Percentiles rank a stretch among this genome's conserved stretches.
phyloP scores from a whole-genome alignment of 2,113 vertebrate species.

The Rhinolophus sinicus region DNA sequence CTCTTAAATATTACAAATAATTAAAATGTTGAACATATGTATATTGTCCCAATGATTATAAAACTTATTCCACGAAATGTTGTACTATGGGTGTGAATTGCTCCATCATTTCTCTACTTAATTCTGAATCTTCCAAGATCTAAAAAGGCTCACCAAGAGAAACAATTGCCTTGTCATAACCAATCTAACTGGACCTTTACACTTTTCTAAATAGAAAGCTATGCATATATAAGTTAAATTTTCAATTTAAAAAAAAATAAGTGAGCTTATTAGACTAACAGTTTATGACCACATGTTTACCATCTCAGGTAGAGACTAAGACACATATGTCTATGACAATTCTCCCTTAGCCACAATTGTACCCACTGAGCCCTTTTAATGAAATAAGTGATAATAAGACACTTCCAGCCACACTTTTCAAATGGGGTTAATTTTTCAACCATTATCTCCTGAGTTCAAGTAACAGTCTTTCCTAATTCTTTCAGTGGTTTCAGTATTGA shows the following conservation, averaged over 20 bases:
- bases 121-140: neutral
- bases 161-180: neutral
- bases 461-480: neutral
- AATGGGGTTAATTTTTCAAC: neutral
- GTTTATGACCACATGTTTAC: neutral
- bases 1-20: neutral
- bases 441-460: neutral
- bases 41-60: neutral
- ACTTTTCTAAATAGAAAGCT: neutral
- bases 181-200: neutral
- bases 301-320: neutral
- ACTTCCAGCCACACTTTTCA: neutral
- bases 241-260: neutral
- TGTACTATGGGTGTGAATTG: neutral
- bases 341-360: neutral
- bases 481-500: neutral
- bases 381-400: neutral
- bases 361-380: neutral
- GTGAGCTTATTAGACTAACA: neutral
- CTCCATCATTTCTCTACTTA: neutral
- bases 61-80: neutral
- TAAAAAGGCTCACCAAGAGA: neutral
- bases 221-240: neutral
- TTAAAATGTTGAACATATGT: neutral
- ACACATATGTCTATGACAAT: neutral